Evolutionary conservation across 2,113 vertebrate genomes (phyloP).

Genomic region (Mus musculus): GRCm39 chr8:105531001-105531500

Average conservation of each 20-base stretch:
- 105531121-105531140: background rate
- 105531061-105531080: background rate
- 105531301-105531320: background rate
- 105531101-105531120: background rate
- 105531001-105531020: background rate
- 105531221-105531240: slow-evolving; percentile 19
- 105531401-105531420: background rate
- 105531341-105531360: background rate
- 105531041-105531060: too few relatives aligned
- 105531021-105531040: background rate
- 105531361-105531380: background rate
- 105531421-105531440: background rate
- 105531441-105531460: background rate
- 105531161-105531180: slow-evolving; percentile 15
- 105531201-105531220: slow-evolving; percentile 20
- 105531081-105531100: background rate
- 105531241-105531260: background rate
- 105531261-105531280: background rate
- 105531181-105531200: background rate
- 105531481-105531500: background rate
- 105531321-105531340: background rate
- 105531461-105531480: background rate
- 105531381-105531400: fast-evolving
- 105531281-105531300: background rate
- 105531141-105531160: background rate